A percentile compares a stretch with the other conserved stretches of the same genome.
These are phyloP conservation scores for Cyclina sinensis DNA, from an alignment of 1,140 invertebrate species.

Conservation along the genomic window DNA sequence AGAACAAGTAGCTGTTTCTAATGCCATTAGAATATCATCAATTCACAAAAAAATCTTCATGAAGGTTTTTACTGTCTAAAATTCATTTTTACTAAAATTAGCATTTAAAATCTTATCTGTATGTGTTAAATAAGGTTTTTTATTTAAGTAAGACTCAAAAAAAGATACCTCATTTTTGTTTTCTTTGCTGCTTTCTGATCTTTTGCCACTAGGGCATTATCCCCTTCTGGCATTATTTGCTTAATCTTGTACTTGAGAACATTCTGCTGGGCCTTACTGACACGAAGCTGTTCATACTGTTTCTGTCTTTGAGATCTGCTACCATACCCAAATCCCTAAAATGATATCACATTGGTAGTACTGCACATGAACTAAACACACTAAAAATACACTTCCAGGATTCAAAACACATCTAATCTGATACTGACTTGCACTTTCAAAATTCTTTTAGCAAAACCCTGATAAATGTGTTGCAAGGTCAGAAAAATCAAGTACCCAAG, in stretches of 20 bases:
- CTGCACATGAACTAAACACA: background rate
- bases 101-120: no score
- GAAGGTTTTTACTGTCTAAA: no score
- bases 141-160: no score
- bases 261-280: constrained; percentile 91
- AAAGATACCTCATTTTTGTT: constrained; percentile 89
- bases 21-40: no score
- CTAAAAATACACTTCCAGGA: background rate
- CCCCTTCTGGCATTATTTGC: constrained; percentile 88
- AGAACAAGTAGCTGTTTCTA: no score
- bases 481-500: no score
- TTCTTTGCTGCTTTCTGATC: constrained; percentile 88
- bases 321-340: constrained; percentile 90
- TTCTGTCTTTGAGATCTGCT: constrained; percentile 92
- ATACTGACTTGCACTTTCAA: no score
- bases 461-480: no score
- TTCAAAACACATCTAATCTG: background rate
- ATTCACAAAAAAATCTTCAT: no score
- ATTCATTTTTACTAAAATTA: no score
- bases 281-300: constrained; percentile 91
- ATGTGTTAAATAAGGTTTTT: no score
- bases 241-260: constrained; percentile 91
- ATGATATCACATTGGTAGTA: background rate
- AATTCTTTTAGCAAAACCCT: no score
- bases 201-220: constrained; percentile 91